Evolutionary conservation across 2,888 invertebrate genomes (phyloP).

Genomic region (Parnassius glacialis): DNA sequence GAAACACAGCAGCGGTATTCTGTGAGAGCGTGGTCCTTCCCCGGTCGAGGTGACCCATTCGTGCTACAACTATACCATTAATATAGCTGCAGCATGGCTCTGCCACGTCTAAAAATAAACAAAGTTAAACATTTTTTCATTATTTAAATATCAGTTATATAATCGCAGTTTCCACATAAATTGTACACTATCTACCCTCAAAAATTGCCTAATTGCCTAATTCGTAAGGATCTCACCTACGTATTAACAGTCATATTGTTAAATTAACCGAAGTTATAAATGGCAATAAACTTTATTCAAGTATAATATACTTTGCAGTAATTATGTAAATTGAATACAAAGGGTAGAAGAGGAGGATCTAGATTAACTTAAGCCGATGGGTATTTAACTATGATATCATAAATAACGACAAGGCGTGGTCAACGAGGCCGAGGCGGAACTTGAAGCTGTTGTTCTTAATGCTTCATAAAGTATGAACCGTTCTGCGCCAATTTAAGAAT

Average conservation of each 20-base stretch:
- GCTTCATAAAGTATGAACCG: conserved; percentile 22
- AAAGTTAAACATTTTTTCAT: too few species aligned
- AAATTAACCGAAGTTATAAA: conserved; percentile 8
- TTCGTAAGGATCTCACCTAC: too few species aligned
- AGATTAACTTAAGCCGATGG: conserved; percentile 27
- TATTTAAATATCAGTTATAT: too few species aligned
- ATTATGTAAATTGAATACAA: conserved; percentile 36
- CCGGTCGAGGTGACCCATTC: too few species aligned
- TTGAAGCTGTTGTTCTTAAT: conserved; percentile 25
- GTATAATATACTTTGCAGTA: conserved; percentile 19
- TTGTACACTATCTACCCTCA: too few species aligned
- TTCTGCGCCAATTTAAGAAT: neutral
- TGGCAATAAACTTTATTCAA: conserved; percentile 7
- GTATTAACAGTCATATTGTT: neutral
- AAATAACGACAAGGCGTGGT: conserved; percentile 39
- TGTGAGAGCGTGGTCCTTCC: too few species aligned
- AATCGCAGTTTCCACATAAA: too few species aligned
- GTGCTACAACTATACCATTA: too few species aligned
- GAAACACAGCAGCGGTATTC: too few species aligned
- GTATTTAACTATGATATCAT: conserved; percentile 36
- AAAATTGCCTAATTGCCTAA: too few species aligned
- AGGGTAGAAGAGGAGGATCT: conserved; percentile 22
- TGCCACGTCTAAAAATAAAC: too few species aligned
- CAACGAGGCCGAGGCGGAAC: conserved; percentile 36
- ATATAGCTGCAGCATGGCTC: too few species aligned